These are phyloP conservation scores for Centropus unirufus DNA, from an alignment of 2,113 vertebrate genomes.

Conservation along the genomic window DNA sequence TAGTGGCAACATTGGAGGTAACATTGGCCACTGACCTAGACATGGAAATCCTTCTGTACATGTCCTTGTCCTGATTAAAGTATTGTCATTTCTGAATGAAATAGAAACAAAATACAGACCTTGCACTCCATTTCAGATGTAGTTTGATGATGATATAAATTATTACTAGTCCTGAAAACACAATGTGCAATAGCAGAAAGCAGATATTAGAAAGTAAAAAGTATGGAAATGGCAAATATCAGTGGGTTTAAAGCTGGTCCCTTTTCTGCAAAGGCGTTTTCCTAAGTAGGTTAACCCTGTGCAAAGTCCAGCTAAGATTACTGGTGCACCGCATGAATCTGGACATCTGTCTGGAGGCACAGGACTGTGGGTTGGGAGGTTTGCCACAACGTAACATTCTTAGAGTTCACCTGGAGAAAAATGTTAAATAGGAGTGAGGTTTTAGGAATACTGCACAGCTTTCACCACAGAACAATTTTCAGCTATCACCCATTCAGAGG, in stretches of 20 bases:
- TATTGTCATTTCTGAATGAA: background rate
- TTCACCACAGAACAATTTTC: background rate
- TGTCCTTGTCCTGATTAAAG: background rate
- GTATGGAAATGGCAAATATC: background rate
- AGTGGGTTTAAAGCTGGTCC: background rate
- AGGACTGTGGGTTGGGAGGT: background rate
- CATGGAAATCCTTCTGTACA: background rate
- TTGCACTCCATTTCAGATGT: background rate
- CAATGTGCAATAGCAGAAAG: background rate
- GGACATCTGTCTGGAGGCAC: rapidly evolving
- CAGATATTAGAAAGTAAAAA: background rate
- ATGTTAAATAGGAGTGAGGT: background rate
- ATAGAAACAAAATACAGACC: background rate
- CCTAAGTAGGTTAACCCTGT: background rate
- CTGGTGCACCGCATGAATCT: background rate
- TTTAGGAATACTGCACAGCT: background rate
- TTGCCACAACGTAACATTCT: background rate
- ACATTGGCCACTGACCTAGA: background rate
- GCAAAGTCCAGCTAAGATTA: background rate
- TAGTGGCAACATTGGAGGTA: background rate
- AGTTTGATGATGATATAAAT: background rate
- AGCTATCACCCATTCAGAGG: background rate
- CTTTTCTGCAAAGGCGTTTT: background rate
- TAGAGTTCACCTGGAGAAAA: background rate
- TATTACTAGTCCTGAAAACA: background rate